Evolutionary conservation across 1,140 invertebrate genomes (phyloP), one percentile per base, ranked within the genome.

Genomic region (Lepidurus packardi): DNA sequence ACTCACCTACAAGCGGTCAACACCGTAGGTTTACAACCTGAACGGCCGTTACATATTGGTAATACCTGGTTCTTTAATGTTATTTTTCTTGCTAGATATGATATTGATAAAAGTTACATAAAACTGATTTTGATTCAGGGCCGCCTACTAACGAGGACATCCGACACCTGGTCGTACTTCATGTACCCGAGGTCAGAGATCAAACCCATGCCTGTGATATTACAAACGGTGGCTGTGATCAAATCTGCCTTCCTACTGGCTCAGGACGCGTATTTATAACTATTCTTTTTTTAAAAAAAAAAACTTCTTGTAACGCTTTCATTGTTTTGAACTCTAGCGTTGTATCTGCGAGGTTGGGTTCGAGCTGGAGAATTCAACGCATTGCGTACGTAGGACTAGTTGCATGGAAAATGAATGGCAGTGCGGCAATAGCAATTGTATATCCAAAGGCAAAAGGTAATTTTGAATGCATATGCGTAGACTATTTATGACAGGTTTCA

Each of bases 391-490:
- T 13, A 65, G 53, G 53, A 65, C 53, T 13, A 16, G 21, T 16
- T 65, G 53, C 21, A 4, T 65, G 53, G 53, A 65, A 65, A 65
- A 65, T 21, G 53, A 65, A 16, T 65, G 53, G 53, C 53, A 65
- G 13, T 65, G 53, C 13, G 21, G n/a, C 8, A 65, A 13, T 65
- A 21, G 53, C 53, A 65, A n/a, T 16, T 65, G 53, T 65, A 65
- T 65, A n/a, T 65, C 53, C 21, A 16, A n/a, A 13, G 21, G 53
- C 16, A 7, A 13, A 65, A 65, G 21, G 53, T 65, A 65, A 65
- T 11, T 34, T 34, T 34, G 34, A 4, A 34, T 87, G 80, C 87
- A 86, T 78, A 77, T 77, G 7, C 82, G 84, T 34, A 34, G 34
- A 34, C 34, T 34, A 4, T 34, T 34, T 34, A 34, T 0, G 34